Conservation (phyloP, 2,797 vertebrate genomes). For the Hafferia zeledoni region DNA sequence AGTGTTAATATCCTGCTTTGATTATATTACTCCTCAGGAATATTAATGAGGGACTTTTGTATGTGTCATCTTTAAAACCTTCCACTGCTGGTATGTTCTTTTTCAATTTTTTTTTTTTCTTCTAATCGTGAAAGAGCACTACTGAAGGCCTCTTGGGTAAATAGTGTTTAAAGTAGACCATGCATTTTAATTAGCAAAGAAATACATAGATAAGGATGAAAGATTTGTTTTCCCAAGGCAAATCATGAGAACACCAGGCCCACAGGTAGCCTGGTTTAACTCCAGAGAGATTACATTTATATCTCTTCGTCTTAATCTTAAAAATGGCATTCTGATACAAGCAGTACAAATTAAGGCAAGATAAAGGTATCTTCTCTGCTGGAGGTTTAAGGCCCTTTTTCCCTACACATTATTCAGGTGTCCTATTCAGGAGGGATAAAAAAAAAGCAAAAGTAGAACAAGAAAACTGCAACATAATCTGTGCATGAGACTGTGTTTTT, state of each 20-base stretch:
- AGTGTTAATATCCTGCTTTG: constrained; percentile 66
- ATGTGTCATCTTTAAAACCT: constrained; percentile 18
- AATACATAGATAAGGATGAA: constrained; percentile 61
- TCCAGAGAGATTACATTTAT: constrained; percentile 36
- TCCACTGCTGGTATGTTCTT: background rate
- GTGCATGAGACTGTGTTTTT: background rate
- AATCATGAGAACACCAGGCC: constrained; percentile 30
- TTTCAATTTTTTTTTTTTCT: background rate
- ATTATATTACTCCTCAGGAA: constrained; percentile 34
- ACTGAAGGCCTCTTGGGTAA: constrained; percentile 30
- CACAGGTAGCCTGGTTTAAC: constrained; percentile 34
- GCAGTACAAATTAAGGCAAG: constrained; percentile 30
- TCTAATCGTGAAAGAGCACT: constrained; percentile 16
- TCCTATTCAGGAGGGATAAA: background rate
- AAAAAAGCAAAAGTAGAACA: background rate
- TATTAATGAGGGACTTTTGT: constrained; percentile 47
- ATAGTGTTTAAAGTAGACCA: constrained; percentile 38
- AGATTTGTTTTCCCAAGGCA: constrained; percentile 60
- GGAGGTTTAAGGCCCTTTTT: background rate
- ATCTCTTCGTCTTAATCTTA: constrained; percentile 38
- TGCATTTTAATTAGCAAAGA: constrained; percentile 72
- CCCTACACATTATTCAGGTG: background rate
- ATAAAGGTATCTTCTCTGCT: constrained; percentile 1
- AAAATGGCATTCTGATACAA: constrained; percentile 20
- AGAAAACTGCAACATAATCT: background rate